These are phyloP conservation scores for Stichopus horrens DNA, from an alignment of 53 echinoderm and acorn worm genomes.

Conservation along the genomic window DNA sequence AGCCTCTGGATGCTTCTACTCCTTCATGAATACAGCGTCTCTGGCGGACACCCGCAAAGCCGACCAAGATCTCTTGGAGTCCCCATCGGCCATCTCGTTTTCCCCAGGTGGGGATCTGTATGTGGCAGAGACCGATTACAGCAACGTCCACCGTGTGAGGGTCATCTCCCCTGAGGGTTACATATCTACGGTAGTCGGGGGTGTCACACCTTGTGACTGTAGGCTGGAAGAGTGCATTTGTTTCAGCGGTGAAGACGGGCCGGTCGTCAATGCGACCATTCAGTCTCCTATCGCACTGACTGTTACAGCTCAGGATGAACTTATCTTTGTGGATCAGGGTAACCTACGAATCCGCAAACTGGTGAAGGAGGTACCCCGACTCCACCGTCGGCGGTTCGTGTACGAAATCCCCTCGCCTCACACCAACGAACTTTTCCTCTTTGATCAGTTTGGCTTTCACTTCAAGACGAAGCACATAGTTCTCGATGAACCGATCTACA, in stretches of 20 bases:
- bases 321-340: slow-evolving; percentile 88
- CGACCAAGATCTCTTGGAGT: slow-evolving; percentile 63
- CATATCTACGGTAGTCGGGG: slow-evolving; percentile 76
- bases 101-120: slow-evolving; percentile 79
- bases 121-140: slow-evolving; percentile 84
- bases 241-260: slow-evolving; percentile 70
- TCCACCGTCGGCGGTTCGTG: slow-evolving; percentile 48
- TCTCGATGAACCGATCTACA: slow-evolving; percentile 67
- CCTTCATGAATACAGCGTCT: slow-evolving; percentile 51
- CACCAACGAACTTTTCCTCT: slow-evolving; percentile 65
- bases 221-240: slow-evolving; percentile 72
- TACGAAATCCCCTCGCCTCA: slow-evolving; percentile 76
- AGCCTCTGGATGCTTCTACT: slow-evolving; percentile 75
- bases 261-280: slow-evolving; percentile 71
- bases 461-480: slow-evolving; percentile 71
- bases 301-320: slow-evolving; percentile 58
- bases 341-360: slow-evolving; percentile 83
- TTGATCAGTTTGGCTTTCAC: slow-evolving; percentile 76
- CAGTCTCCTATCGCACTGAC: slow-evolving; percentile 81
- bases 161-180: slow-evolving; percentile 71
- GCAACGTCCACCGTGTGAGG: slow-evolving; percentile 72
- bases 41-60: slow-evolving; percentile 58
- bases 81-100: slow-evolving; percentile 79
- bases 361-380: slow-evolving; percentile 52
- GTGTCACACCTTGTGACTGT: slow-evolving; percentile 77